phyloP scores from a whole-genome alignment of 2,797 vertebrate species.

The Alfaro cultratus region DNA sequence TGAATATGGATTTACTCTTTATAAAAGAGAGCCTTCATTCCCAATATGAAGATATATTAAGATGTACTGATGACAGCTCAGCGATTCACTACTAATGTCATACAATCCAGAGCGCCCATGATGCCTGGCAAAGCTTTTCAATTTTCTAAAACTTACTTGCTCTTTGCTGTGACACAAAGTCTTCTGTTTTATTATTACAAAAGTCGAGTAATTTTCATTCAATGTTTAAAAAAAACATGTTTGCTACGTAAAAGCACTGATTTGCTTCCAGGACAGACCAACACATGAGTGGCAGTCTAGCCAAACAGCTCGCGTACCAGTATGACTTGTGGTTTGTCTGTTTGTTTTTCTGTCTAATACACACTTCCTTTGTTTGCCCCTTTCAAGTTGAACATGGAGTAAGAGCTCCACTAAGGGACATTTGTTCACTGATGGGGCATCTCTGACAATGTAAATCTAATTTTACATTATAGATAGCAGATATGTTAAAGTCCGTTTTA shows the following conservation, averaged over 20 bases:
- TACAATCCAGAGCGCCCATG: slow-evolving; percentile 45
- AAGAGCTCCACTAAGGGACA: slow-evolving; percentile 44
- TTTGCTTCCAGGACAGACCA: slow-evolving; percentile 68
- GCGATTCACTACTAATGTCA: slow-evolving; percentile 56
- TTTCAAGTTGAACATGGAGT: slow-evolving; percentile 59
- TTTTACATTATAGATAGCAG: slow-evolving; percentile 18
- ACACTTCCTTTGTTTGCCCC: slow-evolving; percentile 76
- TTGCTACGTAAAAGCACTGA: slow-evolving; percentile 57
- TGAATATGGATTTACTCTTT: slow-evolving; percentile 67
- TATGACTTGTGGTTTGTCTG: slow-evolving; percentile 75
- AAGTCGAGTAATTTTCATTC: slow-evolving; percentile 45
- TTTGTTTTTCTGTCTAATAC: slow-evolving; percentile 87
- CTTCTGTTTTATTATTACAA: slow-evolving; percentile 43
- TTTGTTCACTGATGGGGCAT: slow-evolving; percentile 28
- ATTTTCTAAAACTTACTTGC: slow-evolving; percentile 15
- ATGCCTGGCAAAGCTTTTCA: slow-evolving; percentile 35
- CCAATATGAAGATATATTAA: slow-evolving; percentile 53
- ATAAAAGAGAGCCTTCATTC: slow-evolving; percentile 38
- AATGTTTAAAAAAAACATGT: slow-evolving; percentile 53
- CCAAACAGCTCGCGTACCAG: slow-evolving; percentile 84
- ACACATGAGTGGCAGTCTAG: slow-evolving; percentile 57
- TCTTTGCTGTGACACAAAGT: slow-evolving; percentile 43
- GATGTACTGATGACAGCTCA: slow-evolving; percentile 57
- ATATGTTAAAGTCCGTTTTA: slow-evolving; percentile 32
- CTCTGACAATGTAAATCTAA: slow-evolving; percentile 16